Conservation (phyloP, 2,888 invertebrate genomes). For the Ormyrus nitidulus region DNA sequence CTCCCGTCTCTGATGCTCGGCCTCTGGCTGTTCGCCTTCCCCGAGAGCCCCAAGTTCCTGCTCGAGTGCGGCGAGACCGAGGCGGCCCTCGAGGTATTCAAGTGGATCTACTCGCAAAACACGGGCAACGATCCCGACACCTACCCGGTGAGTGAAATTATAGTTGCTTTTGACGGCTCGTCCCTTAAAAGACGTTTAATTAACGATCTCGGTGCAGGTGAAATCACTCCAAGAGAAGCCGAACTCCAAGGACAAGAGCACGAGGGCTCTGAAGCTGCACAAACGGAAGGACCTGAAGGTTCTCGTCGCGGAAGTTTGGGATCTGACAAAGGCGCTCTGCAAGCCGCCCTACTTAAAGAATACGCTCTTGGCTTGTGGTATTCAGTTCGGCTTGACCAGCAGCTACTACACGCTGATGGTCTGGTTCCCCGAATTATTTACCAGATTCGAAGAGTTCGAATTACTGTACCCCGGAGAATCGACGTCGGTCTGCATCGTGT, state of each 20-base stretch:
- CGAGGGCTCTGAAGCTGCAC: conserved; percentile 82
- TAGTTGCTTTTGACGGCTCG: not conserved
- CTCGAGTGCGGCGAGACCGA: conserved; percentile 88
- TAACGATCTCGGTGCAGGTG: conserved; percentile 76
- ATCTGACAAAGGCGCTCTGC: conserved; percentile 85
- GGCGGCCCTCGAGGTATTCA: conserved; percentile 83
- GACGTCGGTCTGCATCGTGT: conserved; percentile 87
- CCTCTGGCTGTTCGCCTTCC: conserved; percentile 85
- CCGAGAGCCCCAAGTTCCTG: conserved; percentile 89
- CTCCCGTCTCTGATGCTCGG: conserved; percentile 83
- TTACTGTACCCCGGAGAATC: conserved; percentile 80
- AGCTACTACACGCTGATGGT: conserved; percentile 95
- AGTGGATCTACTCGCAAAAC: conserved; percentile 83
- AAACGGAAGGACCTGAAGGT: conserved; percentile 85
- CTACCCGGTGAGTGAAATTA: conserved; percentile 81
- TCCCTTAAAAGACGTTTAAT: not conserved
- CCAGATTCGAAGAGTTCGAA: conserved; percentile 86
- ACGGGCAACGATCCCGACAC: conserved; percentile 83
- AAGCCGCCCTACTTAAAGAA: conserved; percentile 85
- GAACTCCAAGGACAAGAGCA: conserved; percentile 81
- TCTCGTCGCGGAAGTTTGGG: conserved; percentile 83
- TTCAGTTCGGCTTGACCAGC: conserved; percentile 90
- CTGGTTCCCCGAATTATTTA: conserved; percentile 93
- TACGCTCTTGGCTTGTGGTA: conserved; percentile 85
- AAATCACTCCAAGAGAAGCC: conserved; percentile 84